Base-by-base conservation (phyloP, 2,797 vertebrate genomes). In the Tolypeutes matacus region DNA sequence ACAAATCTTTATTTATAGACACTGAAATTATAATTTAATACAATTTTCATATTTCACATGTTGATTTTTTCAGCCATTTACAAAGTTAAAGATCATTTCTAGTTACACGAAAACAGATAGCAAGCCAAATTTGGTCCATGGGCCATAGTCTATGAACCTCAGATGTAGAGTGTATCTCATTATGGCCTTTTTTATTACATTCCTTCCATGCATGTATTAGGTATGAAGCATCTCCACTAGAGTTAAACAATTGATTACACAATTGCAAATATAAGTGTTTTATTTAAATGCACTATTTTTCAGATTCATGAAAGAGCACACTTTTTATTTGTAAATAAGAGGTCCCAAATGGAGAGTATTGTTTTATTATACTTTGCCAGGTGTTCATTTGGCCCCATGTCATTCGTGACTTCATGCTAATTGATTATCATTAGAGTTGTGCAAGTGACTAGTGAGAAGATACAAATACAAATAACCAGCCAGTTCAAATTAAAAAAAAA, bases 381-480 rank as follows among this genome's bases (percentile, higher is more conserved):
- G 6, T 86, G 91, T 62, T 53, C 34, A 17, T 73, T 31, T 23
- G 85, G 18, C 13, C 67, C 27, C 11, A 42, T 65, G 27, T 76
- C 58, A 89, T 93, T 70, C 86, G 36, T 92, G 62, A 69, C 31
- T 83, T 49, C 51, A 36, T 67, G 77, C 58, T 56, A 58, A 46
- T 27, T 76, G 29, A 9, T 85, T 80, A 36, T 81, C 76, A 31
- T 67, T 58, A 34, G 51, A 82, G n/a, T 20, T 86, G 25, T 8
- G 0, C 72, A 80, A 84, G 83, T 58, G 56, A 86, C 12, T 53
- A 34, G 27, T 58, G 53, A 86, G 9, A 34, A 84, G 3, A 75
- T 87, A 3, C 7, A 75, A 87, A 85, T 89, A 49, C 29, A 64
- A 46, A 23, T 73, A 81, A 60, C 27, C 80, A 96, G 86, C 70